Conservation (phyloP, 2,888 invertebrate genomes). For the Amitus sp. region DNA sequence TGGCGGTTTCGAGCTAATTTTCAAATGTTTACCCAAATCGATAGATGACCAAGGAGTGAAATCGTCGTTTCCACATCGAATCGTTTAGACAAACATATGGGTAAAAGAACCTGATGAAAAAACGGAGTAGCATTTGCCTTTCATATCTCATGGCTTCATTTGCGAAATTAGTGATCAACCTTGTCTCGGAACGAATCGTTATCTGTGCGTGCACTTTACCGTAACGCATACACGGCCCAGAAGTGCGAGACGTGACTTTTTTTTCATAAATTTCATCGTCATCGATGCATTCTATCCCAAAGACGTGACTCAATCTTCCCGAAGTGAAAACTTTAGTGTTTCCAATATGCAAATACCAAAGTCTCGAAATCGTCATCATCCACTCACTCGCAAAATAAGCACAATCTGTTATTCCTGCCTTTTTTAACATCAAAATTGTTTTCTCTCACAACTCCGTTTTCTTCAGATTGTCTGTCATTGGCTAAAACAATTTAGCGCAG, state of each 20-base stretch:
- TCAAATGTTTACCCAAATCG: no score
- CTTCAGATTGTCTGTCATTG: neutral
- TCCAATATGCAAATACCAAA: conserved; percentile 3
- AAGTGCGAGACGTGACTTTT: conserved; percentile 31
- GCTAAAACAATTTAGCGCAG: neutral
- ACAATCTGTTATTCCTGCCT: no score
- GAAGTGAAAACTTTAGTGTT: conserved; percentile 6
- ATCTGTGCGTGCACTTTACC: conserved; percentile 35
- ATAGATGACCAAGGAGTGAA: no score
- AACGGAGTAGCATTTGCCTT: neutral
- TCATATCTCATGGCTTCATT: conserved; percentile 20
- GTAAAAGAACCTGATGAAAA: neutral
- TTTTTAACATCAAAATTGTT: neutral
- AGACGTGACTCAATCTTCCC: conserved; percentile 15
- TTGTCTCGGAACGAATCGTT: conserved; percentile 28
- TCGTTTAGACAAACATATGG: no score
- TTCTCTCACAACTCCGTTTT: neutral
- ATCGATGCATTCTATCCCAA: conserved; percentile 19
- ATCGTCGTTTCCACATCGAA: no score
- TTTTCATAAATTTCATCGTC: conserved; percentile 31
- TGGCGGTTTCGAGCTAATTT: no score
- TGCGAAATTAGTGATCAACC: conserved; percentile 31
- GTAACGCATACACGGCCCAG: conserved; percentile 30
- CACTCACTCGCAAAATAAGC: no score
- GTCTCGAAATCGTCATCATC: neutral